These are phyloP conservation scores for Macrocentrus cingulum DNA, from an alignment of 1,140 invertebrate species.

Conservation along the genomic window DNA sequence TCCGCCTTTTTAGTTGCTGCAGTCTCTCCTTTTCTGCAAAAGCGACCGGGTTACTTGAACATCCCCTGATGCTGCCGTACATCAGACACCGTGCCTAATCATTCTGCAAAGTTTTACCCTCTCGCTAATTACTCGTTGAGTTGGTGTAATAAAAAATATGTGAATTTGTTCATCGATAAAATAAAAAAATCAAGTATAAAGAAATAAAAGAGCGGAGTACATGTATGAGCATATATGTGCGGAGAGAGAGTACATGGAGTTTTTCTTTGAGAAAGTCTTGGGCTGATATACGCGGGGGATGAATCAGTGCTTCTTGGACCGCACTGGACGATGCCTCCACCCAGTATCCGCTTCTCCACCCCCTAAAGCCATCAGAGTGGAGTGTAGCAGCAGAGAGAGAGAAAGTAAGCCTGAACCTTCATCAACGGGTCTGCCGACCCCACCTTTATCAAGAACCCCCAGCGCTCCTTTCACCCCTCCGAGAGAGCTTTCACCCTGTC, in stretches of 20 bases:
- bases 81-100: slow-evolving; percentile 29
- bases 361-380: slow-evolving; percentile 50
- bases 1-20: neutral
- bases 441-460: slow-evolving; percentile 59
- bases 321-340: slow-evolving; percentile 43
- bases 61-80: neutral
- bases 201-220: neutral
- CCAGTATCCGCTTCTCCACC: slow-evolving; percentile 18
- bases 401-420: slow-evolving; percentile 58
- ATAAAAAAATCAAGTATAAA: neutral
- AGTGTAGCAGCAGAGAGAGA: slow-evolving; percentile 48
- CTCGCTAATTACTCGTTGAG: slow-evolving; percentile 24
- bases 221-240: neutral
- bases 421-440: slow-evolving; percentile 58
- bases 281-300: slow-evolving; percentile 53
- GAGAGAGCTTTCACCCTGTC: slow-evolving; percentile 24
- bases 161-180: slow-evolving; percentile 23
- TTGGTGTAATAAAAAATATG: slow-evolving; percentile 19
- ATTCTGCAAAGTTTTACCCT: slow-evolving; percentile 29
- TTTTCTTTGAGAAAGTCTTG: neutral
- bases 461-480: slow-evolving; percentile 32
- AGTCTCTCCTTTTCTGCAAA: slow-evolving; percentile 37
- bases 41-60: slow-evolving; percentile 44
- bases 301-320: slow-evolving; percentile 58
- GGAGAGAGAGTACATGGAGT: neutral